A percentile compares a stretch with the other conserved stretches of the same genome.
Conservation (phyloP, 2,113 vertebrate genomes). For the Sarotherodon lohbergeri region DNA sequence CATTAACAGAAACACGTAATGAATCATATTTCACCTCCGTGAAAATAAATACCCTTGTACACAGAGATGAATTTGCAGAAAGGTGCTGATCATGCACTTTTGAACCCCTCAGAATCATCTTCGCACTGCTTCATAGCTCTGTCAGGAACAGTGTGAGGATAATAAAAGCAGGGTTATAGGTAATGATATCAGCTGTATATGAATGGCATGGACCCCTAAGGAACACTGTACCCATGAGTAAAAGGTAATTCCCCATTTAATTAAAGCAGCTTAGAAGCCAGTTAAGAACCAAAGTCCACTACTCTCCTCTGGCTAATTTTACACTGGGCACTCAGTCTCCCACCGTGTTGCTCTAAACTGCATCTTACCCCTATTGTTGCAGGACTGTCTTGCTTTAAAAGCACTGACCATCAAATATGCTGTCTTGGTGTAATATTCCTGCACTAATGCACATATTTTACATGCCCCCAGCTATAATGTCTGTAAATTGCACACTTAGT, state of each 20-base stretch:
- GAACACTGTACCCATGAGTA: constrained; percentile 51
- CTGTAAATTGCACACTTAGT: constrained; percentile 71
- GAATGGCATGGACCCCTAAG: constrained; percentile 17
- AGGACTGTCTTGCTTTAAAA: background rate
- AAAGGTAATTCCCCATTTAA: constrained; percentile 64
- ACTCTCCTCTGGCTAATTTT: constrained; percentile 55
- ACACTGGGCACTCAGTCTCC: constrained; percentile 27
- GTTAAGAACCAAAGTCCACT: constrained; percentile 43
- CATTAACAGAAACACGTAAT: background rate
- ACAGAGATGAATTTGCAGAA: background rate
- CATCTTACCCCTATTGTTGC: constrained; percentile 35
- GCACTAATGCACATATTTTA: constrained; percentile 5
- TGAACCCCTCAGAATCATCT: background rate
- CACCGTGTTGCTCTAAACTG: constrained; percentile 56
- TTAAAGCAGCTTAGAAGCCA: constrained; percentile 64
- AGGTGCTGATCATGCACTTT: background rate
- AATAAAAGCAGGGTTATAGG: constrained; percentile 37
- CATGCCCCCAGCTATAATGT: constrained; percentile 52
- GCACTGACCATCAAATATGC: background rate
- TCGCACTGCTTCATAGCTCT: background rate
- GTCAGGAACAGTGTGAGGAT: background rate
- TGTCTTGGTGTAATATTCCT: constrained; percentile 8
- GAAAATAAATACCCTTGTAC: constrained; percentile 10
- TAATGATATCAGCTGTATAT: constrained; percentile 35
- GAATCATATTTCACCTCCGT: background rate